Evolutionary conservation across 2,113 vertebrate genomes (phyloP).

Genomic region (Hippocampus zosterae): DNA sequence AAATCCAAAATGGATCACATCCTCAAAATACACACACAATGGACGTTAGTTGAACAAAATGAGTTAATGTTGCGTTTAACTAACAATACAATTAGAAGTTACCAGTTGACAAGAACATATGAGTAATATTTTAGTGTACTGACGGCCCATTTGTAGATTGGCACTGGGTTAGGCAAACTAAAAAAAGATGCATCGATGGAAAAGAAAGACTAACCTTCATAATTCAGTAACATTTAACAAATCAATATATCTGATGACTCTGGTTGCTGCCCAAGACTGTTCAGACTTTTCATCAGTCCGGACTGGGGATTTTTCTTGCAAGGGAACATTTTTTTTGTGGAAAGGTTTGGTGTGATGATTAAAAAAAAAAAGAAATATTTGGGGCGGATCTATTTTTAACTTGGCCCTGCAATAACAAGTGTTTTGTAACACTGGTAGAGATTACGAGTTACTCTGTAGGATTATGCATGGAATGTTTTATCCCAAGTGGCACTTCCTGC

Average conservation of each 20-base stretch:
- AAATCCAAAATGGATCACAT: not conserved
- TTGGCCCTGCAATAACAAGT: not conserved
- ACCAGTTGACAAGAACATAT: not conserved
- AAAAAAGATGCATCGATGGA: not conserved
- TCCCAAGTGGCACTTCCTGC: not conserved
- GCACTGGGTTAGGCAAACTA: not conserved
- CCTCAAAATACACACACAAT: not conserved
- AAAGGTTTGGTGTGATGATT: not conserved
- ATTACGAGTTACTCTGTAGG: not conserved
- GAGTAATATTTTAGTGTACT: not conserved
- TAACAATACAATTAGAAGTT: not conserved
- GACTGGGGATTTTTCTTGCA: not conserved
- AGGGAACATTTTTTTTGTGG: not conserved
- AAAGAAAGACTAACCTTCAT: too few relatives aligned
- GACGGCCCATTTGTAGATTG: not conserved
- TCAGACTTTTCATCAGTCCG: not conserved
- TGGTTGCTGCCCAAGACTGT: not conserved
- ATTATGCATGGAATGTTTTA: not conserved
- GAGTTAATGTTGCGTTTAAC: not conserved
- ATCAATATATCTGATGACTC: not conserved
- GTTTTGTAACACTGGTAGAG: constrained; percentile 3
- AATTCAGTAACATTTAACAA: not conserved
- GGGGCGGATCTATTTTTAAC: not conserved
- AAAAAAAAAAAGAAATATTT: not conserved
- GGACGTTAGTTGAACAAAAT: not conserved